Conservation (phyloP, 2,113 vertebrate species). For the Nerophis ophidion region DNA sequence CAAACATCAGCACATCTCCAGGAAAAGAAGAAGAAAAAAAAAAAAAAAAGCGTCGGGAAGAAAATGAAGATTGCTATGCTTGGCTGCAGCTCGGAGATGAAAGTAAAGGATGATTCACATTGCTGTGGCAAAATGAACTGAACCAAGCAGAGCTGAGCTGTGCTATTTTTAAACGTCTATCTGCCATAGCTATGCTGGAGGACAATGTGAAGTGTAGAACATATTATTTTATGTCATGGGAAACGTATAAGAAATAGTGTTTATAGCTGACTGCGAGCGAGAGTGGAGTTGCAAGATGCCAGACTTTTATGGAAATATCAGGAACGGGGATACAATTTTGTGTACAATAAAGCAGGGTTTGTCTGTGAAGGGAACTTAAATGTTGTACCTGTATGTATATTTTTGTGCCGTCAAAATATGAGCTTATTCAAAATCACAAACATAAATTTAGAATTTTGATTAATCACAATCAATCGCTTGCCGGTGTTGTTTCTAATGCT, state of each 20-base stretch:
- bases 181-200: slow-evolving; percentile 37
- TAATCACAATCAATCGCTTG: too few relatives aligned
- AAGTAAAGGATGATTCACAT: slow-evolving; percentile 66
- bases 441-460: too few relatives aligned
- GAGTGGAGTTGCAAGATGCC: slow-evolving; percentile 10
- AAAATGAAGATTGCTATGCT: slow-evolving; percentile 67
- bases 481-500: too few relatives aligned
- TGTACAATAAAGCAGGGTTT: background rate
- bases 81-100: slow-evolving; percentile 65
- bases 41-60: slow-evolving; percentile 39
- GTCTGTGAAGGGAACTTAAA: background rate
- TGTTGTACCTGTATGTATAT: background rate
- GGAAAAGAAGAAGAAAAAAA: slow-evolving; percentile 23
- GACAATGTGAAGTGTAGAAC: slow-evolving; percentile 45
- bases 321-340: background rate
- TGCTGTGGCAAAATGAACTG: slow-evolving; percentile 61
- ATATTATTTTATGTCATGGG: slow-evolving; percentile 46
- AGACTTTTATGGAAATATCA: background rate
- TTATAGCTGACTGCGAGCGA: slow-evolving; percentile 2
- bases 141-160: slow-evolving; percentile 57
- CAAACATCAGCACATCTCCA: slow-evolving; percentile 66
- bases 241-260: slow-evolving; percentile 24
- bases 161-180: slow-evolving; percentile 66
- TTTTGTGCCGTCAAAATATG: too few relatives aligned
- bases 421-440: too few relatives aligned